Evolutionary conservation across 2,797 vertebrate genomes (phyloP), one percentile per base, ranked within the genome.

Genomic region (Antennarius maculatus): DNA sequence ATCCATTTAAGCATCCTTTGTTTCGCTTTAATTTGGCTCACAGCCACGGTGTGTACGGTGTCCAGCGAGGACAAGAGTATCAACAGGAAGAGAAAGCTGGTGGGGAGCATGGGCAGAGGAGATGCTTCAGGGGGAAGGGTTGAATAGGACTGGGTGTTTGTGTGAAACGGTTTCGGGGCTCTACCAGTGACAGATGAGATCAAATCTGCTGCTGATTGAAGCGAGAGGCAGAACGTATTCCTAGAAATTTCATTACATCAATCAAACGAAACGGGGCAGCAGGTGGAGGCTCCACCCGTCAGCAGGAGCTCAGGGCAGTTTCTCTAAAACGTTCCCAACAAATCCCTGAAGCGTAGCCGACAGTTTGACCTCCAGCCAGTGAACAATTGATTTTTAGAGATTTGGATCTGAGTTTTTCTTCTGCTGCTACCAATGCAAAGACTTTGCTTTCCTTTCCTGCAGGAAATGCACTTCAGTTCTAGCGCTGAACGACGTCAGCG

Each of bases 341-440:
- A 39, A 61, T 53, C 58, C 47, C 23, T 65, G 52, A 50, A 43
- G 27, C 48, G 1, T 62, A 54, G 49, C 53, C 18, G 53, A 31
- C 17, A 1, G 47, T 46, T 46, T 54, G 62, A 37, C 29, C 47
- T 4, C 0, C 0, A 18, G 55, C 62, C 59, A 16, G 6, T 6
- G 39, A 74, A 11, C 52, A 13, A 58, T 53, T 57, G 70, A 77
- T 68, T 58, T 66, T 69, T 7, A 51, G 62, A 49, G 51, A 57
- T 61, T 59, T 69, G 48, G 46, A 41, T 61, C 43, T 41, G 27
- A 39, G 49, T 13, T 61, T 55, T 64, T 49, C 43, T 66, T 27
- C 16, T 31, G 47, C n/a, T 7, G 54, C 52, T 50, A 3, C 42
- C 34, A 51, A 39, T 50, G 42, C 28, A 39, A 51, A 7, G 8